Evolutionary conservation across 2,113 vertebrate genomes (phyloP), one percentile per base, ranked within the genome.

Genomic region (Heloderma charlesbogerti): DNA sequence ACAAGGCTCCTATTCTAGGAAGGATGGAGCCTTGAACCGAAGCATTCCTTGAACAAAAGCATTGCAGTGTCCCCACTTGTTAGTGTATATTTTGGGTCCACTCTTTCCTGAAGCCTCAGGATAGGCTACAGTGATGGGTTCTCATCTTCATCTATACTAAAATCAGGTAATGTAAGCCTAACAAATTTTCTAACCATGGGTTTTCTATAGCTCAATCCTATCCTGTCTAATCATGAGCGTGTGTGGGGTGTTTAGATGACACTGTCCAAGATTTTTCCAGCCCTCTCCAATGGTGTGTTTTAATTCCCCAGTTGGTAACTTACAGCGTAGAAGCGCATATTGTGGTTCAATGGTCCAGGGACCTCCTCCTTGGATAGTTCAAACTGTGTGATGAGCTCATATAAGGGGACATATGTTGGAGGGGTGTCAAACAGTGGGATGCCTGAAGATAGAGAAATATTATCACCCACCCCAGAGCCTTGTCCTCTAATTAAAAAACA

Each of bases 321-420:
- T 95, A 99, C 99, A 57, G 98, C 98, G 84, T 98, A 99, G 97
- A 99, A 99, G 93, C 98, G 98, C 99, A 99, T 99, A 92, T 98
- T 98, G 95, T 98, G 98, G 95, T 97, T 91, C 96, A 97, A 67
- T 91, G 98, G 88, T 92, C 97, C 27, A 72, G 95, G 93, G 40
- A 97, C 92, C 1, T 98, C 97, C 89, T 99, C 98, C 94, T 99
- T 99, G 93, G 98, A 97, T 1, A 98, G 89, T 31, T 99, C 98
- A 96, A 98, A 99, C 80, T 99, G 98, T 0, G 99, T 98, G 87
- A 99, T 98, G 94, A 99, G 94, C 96, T 99, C 98, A 82, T 99
- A 99, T 2, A 99, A 97, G 25, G 98, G 98, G 0, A 98, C 97
- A 88, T 99, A 98, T 0, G 94, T 95, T 9, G 99, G 98, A 0